Conservation (phyloP, 2,113 vertebrate genomes). For the Eurystomus gularis region DNA sequence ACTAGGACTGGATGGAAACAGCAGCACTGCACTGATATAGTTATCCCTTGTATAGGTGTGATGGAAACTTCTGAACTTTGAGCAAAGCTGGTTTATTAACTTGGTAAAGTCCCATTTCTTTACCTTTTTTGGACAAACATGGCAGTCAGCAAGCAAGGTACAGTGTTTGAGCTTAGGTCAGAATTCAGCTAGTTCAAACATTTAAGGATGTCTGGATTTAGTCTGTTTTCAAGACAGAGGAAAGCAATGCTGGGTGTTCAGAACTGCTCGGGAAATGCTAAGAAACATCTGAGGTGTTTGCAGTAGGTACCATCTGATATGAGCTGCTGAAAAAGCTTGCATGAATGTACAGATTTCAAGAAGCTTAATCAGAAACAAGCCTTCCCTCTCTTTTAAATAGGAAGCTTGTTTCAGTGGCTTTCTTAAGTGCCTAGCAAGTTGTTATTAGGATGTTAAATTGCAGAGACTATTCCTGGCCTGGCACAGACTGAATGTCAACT, state of each 20-base stretch:
- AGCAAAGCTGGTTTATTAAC: not conserved
- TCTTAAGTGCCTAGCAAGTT: not conserved
- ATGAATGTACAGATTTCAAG: not conserved
- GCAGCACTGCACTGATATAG: not conserved
- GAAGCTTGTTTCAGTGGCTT: not conserved
- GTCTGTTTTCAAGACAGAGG: not conserved
- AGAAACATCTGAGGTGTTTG: not conserved
- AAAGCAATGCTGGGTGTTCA: not conserved
- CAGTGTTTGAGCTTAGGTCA: not conserved
- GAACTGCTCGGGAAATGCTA: not conserved
- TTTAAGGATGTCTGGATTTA: not conserved
- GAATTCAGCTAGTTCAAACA: not conserved
- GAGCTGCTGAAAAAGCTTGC: not conserved
- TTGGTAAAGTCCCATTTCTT: not conserved
- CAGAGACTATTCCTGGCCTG: conserved; percentile 55
- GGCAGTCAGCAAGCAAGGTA: not conserved
- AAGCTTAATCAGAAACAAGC: not conserved
- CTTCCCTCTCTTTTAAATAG: not conserved
- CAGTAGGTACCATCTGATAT: not conserved
- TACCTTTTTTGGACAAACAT: not conserved
- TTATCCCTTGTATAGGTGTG: not conserved
- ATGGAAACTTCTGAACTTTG: not conserved
- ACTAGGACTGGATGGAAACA: not conserved
- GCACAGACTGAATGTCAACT: conserved; percentile 53
- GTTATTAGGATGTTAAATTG: conserved; percentile 45